A percentile compares a stretch with the other conserved stretches of the same genome.
These are phyloP conservation scores for Odontothrips loti DNA, from an alignment of 2,888 invertebrate species.

Conservation along the genomic window DNA sequence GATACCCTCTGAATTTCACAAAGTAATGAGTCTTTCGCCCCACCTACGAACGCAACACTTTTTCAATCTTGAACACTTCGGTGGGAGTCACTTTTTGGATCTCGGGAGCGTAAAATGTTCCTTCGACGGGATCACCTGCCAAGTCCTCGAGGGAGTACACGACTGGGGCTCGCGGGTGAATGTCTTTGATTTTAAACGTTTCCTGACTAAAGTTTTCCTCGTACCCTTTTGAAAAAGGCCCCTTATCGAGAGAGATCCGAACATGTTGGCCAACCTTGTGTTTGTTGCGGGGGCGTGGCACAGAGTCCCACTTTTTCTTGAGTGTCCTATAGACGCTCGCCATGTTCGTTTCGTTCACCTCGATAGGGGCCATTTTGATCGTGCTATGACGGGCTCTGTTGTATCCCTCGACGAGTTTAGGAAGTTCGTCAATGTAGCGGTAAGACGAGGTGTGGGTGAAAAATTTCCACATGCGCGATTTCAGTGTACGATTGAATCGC, in stretches of 20 bases:
- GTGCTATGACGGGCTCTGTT: background rate
- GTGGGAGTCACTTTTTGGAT: background rate
- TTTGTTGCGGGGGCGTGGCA: background rate
- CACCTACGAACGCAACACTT: background rate
- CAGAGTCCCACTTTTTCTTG: background rate
- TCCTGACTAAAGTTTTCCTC: background rate
- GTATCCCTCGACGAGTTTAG: background rate
- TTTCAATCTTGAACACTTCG: background rate
- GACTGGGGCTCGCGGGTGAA: background rate
- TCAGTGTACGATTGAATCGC: background rate
- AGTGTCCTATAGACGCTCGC: background rate
- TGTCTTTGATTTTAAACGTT: background rate
- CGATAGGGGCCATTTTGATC: background rate
- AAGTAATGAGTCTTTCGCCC: background rate
- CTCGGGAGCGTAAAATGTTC: background rate
- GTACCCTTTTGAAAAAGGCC: background rate
- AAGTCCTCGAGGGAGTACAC: background rate
- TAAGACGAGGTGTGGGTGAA: background rate
- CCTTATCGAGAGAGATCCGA: background rate
- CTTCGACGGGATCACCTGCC: background rate
- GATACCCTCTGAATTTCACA: background rate
- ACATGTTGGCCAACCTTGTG: background rate
- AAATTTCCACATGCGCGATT: background rate
- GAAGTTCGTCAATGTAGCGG: background rate
- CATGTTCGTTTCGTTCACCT: background rate